Percentiles rank a stretch among this genome's conserved stretches.
phyloP scores from a whole-genome alignment of 1,140 invertebrate genomes.

The Bradysia coprophila region DNA sequence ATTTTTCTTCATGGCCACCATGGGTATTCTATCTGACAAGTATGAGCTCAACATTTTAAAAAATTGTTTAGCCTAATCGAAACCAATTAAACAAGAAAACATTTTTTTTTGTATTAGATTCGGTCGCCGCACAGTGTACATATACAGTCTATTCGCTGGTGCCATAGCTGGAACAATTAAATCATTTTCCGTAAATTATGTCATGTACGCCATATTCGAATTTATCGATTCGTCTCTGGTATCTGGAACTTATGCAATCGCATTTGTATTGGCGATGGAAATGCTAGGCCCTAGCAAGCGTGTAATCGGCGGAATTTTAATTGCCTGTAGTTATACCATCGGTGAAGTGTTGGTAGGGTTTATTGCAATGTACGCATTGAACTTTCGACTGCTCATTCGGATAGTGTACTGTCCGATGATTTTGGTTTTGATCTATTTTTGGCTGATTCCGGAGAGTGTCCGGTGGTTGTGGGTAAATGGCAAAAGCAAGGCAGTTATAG shows the following conservation, averaged over 20 bases:
- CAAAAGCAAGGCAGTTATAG: constrained; percentile 50
- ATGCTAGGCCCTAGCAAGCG: constrained; percentile 52
- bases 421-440: constrained; percentile 36
- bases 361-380: constrained; percentile 41
- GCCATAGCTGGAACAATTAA: constrained; percentile 37
- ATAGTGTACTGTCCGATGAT: constrained; percentile 47
- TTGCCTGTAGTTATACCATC: constrained; percentile 47
- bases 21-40: constrained; percentile 42
- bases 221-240: constrained; percentile 41
- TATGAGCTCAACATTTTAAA: no score
- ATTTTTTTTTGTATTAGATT: no score
- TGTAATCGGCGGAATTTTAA: constrained; percentile 49
- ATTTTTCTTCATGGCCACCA: constrained; percentile 44
- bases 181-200: constrained; percentile 42
- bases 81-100: not conserved
- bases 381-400: constrained; percentile 49
- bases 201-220: constrained; percentile 33
- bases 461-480: constrained; percentile 56
- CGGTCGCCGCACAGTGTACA: constrained; percentile 40
- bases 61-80: no score
- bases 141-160: constrained; percentile 32
- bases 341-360: constrained; percentile 48
- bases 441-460: constrained; percentile 39
- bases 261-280: constrained; percentile 49
- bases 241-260: constrained; percentile 36